Evolutionary conservation across 2,113 vertebrate genomes (phyloP), one percentile per base, ranked within the genome.

Genomic region (Leptodactylus fuscus): DNA sequence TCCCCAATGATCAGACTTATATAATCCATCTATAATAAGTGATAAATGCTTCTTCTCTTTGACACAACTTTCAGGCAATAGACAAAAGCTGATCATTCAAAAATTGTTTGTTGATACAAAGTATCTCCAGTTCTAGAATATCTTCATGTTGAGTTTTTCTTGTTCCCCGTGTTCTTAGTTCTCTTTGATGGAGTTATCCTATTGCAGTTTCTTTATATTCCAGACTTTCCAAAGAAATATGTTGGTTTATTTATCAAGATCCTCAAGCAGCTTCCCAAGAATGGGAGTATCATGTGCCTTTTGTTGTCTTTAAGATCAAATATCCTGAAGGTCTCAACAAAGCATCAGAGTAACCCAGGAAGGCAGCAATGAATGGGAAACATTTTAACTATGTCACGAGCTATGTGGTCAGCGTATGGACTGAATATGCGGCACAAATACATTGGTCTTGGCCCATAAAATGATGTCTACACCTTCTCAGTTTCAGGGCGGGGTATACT

Each of bases 381-480:
- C 2, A 44, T 81, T 62, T 53, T 24, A 73, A 44, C 38, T 44
- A 73, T 73, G 24, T 48, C 13, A 44, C 24, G 48, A 46, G 27
- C 38, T 48, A 74, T 74, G 71, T 48, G 24, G 4, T 1, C 24
- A 49, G 24, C 16, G 0, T 29, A 48, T 44, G 11, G 41, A 24
- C 1, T 7, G 36, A 46, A 46, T 16, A 49, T 48, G n/a, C 24
- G 15, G 71, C 44, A 75, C 13, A 16, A 16, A 75, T 48, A 16
- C 29, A 27, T 46, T 81, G 13, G 58, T 48, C 34, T 81, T 27
- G 41, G 41, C 7, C 60, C 79, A 41, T 67, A 67, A 46, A 81
- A 81, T 16, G 6, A 67, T 44, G 18, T 65, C 36, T 67, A 24
- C 29, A 27, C 38, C 9, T 29, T 67, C 34, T 69, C 38, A 8